phyloP scores from a whole-genome alignment of 64 coral and sea anemone genomes.

The Montipora sp. region DNA sequence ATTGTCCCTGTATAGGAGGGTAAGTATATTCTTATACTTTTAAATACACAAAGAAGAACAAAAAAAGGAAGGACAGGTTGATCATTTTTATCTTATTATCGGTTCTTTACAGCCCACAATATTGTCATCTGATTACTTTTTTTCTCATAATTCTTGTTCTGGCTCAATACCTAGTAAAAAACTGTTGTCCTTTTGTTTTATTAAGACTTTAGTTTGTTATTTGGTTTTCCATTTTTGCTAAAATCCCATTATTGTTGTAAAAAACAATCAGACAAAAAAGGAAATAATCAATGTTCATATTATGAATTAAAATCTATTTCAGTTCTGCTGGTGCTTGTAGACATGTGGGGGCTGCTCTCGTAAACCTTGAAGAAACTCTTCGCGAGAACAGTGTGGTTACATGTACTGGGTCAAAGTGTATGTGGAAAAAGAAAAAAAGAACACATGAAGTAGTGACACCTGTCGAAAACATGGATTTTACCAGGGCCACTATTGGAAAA shows the following conservation, averaged over 20 bases:
- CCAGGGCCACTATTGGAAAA: constrained; percentile 46
- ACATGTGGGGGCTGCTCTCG: constrained; percentile 53
- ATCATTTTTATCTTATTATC: too few species aligned
- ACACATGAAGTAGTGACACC: constrained; percentile 46
- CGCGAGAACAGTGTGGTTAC: constrained; percentile 32
- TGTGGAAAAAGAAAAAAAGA: constrained; percentile 49
- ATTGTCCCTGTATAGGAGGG: too few species aligned
- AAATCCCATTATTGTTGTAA: neutral
- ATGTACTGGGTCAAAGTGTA: constrained; percentile 62
- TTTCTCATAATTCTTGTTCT: too few species aligned
- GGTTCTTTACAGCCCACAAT: too few species aligned
- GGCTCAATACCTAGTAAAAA: too few species aligned
- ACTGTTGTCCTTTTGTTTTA: too few species aligned
- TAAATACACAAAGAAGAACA: too few species aligned
- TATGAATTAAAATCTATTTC: constrained; percentile 17
- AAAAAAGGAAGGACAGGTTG: too few species aligned
- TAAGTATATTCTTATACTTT: too few species aligned
- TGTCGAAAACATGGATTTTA: constrained; percentile 59
- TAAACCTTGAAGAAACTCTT: constrained; percentile 60
- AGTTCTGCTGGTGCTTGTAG: constrained; percentile 63
- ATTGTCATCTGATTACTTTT: too few species aligned
- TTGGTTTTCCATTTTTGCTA: neutral
- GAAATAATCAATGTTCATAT: constrained; percentile 6
- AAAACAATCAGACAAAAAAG: neutral
- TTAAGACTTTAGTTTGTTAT: neutral